phyloP scores from a whole-genome alignment of 2,888 invertebrate genomes.

The Acleris sparsana region DNA sequence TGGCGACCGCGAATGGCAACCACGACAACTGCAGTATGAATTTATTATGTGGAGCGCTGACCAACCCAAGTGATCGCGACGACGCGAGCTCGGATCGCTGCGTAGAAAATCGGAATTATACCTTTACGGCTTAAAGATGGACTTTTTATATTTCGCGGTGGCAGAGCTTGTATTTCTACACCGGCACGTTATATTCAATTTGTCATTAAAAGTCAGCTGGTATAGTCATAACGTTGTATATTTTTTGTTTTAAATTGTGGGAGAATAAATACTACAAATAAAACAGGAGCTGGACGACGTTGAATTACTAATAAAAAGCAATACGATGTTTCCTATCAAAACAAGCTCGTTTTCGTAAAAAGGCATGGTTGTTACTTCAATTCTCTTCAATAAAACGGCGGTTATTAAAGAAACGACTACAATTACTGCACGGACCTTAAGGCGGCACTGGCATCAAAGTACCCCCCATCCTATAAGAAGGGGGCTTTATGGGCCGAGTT shows the following conservation, averaged over 20 bases:
- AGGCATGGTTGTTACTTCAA: slow-evolving; percentile 21
- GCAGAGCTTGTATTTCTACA: too few relatives aligned
- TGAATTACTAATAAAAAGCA: slow-evolving; percentile 14
- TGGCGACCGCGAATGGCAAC: too few relatives aligned
- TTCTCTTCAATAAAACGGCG: slow-evolving; percentile 27
- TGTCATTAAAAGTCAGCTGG: too few relatives aligned
- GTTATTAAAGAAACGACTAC: slow-evolving; percentile 33
- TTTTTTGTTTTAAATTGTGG: not conserved
- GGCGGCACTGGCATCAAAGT: slow-evolving; percentile 21
- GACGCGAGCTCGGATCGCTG: too few relatives aligned
- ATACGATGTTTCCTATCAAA: slow-evolving; percentile 27
- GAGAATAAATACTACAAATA: too few relatives aligned
- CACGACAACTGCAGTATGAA: too few relatives aligned
- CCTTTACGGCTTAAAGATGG: too few relatives aligned
- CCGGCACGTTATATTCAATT: not conserved
- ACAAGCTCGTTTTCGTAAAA: slow-evolving; percentile 27
- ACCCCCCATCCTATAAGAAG: slow-evolving; percentile 7
- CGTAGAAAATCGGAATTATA: too few relatives aligned
- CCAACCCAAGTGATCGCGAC: too few relatives aligned
- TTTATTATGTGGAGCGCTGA: too few relatives aligned
- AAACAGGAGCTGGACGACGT: not conserved
- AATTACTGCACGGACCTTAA: slow-evolving; percentile 28
- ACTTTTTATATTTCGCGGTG: too few relatives aligned
- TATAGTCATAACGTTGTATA: not conserved
- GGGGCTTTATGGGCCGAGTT: slow-evolving; percentile 44